Evolutionary conservation across 1,140 invertebrate genomes (phyloP), one percentile per base, ranked within the genome.

Genomic region (Diploscapter pachys): DNA sequence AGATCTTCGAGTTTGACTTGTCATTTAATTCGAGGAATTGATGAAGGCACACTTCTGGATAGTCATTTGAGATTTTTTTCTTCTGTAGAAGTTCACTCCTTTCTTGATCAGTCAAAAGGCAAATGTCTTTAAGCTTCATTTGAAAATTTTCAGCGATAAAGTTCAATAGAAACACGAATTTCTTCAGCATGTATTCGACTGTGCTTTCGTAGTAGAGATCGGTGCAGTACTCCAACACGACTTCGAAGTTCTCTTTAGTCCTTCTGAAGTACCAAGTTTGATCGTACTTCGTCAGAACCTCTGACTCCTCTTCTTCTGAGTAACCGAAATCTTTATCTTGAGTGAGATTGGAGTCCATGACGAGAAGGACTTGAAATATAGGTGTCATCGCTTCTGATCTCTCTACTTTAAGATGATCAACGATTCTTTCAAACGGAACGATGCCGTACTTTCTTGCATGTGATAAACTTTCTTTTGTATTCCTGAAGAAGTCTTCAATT

Each of bases 261-360:
- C 56, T 68, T 53, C 51, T 8, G 52, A 68, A 68, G 51, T 68
- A 68, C 66, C 66, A 68, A 0, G 52, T 54, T 55, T 68, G 66
- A 6, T 68, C 66, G 52, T 68, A 54, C 51, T 68, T 68, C 13
- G 52, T 2, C 5, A 68, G 52, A 52, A 9, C 66, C 6, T 52
- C 8, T 55, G 66, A 8, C 2, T n/a, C 6, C 8, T 68, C 6
- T 5, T 55, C 6, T 6, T n/a, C 5, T 53, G 53, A n/a, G 5
- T 55, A 2, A 8, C 66, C 66, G 51, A 55, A 48, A 52, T n/a
- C n/a, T 5, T n/a, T 52, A 8, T 51, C 2, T 0, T 55, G n/a
- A 0, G 2, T 50, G 5, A n/a, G 52, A 6, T 55, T 48, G 2
- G 53, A 55, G 48, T 68, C 66, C 52, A 54, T 68, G n/a, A 68